These are phyloP conservation scores for Drosophila auraria DNA, from an alignment of 1,140 invertebrate species.

Conservation along the genomic window DNA sequence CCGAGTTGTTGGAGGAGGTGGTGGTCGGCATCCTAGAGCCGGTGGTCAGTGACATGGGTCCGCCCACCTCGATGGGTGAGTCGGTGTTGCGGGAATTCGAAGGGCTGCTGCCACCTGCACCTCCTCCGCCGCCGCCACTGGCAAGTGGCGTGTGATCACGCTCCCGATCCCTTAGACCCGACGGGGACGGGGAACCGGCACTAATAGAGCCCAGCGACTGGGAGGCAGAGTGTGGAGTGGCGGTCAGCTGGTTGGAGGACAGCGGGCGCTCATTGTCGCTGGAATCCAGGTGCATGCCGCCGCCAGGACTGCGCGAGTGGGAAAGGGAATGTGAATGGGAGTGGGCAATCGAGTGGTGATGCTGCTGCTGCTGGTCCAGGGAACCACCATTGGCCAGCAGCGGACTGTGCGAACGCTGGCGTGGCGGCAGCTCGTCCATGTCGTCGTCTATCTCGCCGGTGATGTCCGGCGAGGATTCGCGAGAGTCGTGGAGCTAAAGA, in stretches of 20 bases:
- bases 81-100: constrained; percentile 83
- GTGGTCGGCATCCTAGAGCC: constrained; percentile 61
- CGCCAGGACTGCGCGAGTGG: constrained; percentile 70
- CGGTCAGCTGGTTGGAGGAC: constrained; percentile 78
- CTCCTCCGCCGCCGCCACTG: constrained; percentile 19
- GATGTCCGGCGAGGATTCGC: constrained; percentile 84
- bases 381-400: constrained; percentile 54
- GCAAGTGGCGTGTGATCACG: constrained; percentile 69
- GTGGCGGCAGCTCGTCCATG: constrained; percentile 70
- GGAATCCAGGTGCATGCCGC: constrained; percentile 68
- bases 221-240: constrained; percentile 76
- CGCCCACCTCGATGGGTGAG: constrained; percentile 85
- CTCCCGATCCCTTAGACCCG: constrained; percentile 72
- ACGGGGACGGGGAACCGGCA: constrained; percentile 79
- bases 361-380: constrained; percentile 47
- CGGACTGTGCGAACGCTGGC: constrained; percentile 76
- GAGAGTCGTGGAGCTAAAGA: constrained; percentile 73
- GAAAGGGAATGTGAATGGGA: constrained; percentile 25
- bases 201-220: constrained; percentile 84
- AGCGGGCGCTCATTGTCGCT: constrained; percentile 81
- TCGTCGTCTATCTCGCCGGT: constrained; percentile 84
- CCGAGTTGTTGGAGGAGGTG: constrained; percentile 68
- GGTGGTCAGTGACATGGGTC: constrained; percentile 81
- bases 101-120: constrained; percentile 54
- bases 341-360: constrained; percentile 44